A percentile compares a stretch with the other conserved stretches of the same genome.
These are phyloP conservation scores for Heteromormyrus szaboi DNA, from an alignment of 2,797 vertebrate genomes.

Conservation along the genomic window DNA sequence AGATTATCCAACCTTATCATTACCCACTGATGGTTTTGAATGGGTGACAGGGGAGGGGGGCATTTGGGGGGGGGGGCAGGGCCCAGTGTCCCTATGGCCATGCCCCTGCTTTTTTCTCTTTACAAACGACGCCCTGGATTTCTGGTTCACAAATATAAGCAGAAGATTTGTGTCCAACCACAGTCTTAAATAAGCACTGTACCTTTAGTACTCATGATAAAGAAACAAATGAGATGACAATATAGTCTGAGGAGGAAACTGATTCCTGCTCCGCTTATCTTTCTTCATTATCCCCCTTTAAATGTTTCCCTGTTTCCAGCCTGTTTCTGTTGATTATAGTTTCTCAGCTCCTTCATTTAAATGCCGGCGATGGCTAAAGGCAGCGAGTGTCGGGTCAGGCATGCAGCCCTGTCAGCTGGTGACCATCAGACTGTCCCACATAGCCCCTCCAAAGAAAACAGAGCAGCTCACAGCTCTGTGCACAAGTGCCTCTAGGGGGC, in stretches of 20 bases:
- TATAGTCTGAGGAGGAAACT: not conserved
- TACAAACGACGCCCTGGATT: not conserved
- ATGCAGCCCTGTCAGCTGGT: not conserved
- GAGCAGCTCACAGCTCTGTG: not conserved
- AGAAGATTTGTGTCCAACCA: not conserved
- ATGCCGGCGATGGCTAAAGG: not conserved
- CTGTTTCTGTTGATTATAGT: not conserved
- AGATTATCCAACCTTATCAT: not conserved
- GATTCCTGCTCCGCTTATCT: not conserved
- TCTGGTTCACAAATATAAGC: not conserved
- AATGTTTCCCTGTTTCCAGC: not conserved
- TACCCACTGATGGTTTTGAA: not conserved
- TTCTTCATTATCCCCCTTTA: not conserved
- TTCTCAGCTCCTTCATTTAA: not conserved
- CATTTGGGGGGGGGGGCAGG: not conserved
- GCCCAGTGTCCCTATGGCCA: not conserved
- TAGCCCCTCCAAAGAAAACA: not conserved
- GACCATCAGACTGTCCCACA: not conserved
- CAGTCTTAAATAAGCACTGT: not conserved
- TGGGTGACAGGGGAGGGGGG: not conserved
- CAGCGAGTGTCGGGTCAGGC: not conserved
- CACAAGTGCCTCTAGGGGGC: not conserved
- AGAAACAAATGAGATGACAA: not conserved
- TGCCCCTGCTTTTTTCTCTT: not conserved
- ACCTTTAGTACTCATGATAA: not conserved